Conservation (phyloP, 2,113 vertebrate species). For the Etheostoma cragini region DNA sequence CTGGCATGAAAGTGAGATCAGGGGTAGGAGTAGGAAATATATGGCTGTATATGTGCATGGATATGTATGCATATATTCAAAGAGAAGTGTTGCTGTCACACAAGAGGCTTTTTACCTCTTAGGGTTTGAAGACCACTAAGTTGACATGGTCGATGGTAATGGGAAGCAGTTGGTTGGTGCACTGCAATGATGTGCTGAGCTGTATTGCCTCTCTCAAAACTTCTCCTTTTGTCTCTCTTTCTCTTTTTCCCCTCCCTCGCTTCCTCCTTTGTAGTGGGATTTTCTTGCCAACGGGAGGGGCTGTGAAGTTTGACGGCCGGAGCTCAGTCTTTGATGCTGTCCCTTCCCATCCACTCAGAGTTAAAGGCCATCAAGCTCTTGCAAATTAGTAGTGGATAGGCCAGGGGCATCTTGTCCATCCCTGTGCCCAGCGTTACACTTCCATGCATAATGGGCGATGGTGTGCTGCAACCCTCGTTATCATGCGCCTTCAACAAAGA, state of each 20-base stretch:
- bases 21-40: conserved; percentile 34
- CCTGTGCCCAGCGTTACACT: conserved; percentile 60
- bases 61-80: conserved; percentile 55
- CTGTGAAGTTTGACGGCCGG: conserved; percentile 83
- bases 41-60: conserved; percentile 28
- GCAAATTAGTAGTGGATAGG: conserved; percentile 75
- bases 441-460: conserved; percentile 12
- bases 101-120: conserved; percentile 59
- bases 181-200: conserved; percentile 30
- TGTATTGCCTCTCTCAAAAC: conserved; percentile 36
- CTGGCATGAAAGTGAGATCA: conserved; percentile 40
- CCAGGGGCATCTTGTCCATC: conserved; percentile 67
- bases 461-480: conserved; percentile 16
- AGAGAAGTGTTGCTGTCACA: conserved; percentile 35
- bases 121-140: conserved; percentile 42
- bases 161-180: conserved; percentile 22
- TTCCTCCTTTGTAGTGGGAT: conserved; percentile 69
- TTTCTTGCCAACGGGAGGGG: conserved; percentile 75
- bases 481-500: background rate
- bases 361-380: conserved; percentile 82
- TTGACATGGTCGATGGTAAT: conserved; percentile 34
- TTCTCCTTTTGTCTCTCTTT: conserved; percentile 54
- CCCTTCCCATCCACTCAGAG: conserved; percentile 82
- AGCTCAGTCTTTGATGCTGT: conserved; percentile 83
- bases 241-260: conserved; percentile 40